These are phyloP conservation scores for Cnemophilus loriae DNA, from an alignment of 2,113 vertebrate genomes.

Conservation along the genomic window DNA sequence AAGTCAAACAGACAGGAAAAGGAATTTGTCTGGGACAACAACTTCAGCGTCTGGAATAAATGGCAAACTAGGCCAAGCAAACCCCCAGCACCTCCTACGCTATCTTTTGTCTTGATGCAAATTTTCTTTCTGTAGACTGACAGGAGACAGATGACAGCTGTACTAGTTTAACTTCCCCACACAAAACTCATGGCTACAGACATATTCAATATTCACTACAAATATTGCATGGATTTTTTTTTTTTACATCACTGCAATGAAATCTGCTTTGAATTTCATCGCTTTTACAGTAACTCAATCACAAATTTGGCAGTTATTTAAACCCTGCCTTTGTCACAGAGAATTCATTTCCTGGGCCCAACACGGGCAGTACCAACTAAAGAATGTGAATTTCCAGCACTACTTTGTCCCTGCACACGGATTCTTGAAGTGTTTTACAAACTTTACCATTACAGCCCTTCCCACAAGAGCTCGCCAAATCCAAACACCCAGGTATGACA, in stretches of 20 bases:
- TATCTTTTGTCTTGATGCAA: neutral
- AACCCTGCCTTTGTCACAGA: neutral
- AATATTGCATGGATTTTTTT: neutral
- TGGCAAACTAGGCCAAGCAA: conserved; percentile 18
- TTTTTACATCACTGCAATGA: neutral
- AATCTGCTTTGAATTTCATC: neutral
- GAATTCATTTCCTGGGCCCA: neutral
- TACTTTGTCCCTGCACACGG: neutral
- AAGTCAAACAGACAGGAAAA: conserved; percentile 26
- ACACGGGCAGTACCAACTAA: neutral
- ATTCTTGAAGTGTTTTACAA: neutral
- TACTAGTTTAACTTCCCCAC: neutral
- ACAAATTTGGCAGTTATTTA: neutral
- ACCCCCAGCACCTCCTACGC: neutral
- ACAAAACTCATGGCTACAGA: neutral
- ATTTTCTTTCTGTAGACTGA: neutral
- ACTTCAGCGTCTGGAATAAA: neutral
- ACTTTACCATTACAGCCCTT: neutral
- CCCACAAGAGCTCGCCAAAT: neutral
- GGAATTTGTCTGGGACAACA: conserved; percentile 31
- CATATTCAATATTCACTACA: neutral
- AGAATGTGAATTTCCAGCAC: accelerated
- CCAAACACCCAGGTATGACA: neutral
- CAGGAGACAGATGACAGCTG: neutral
- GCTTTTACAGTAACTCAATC: neutral